Percentiles rank a stretch among this genome's conserved stretches.
These are phyloP conservation scores for Pelodytes ibericus DNA, from an alignment of 2,797 vertebrate species.

Conservation along the genomic window DNA sequence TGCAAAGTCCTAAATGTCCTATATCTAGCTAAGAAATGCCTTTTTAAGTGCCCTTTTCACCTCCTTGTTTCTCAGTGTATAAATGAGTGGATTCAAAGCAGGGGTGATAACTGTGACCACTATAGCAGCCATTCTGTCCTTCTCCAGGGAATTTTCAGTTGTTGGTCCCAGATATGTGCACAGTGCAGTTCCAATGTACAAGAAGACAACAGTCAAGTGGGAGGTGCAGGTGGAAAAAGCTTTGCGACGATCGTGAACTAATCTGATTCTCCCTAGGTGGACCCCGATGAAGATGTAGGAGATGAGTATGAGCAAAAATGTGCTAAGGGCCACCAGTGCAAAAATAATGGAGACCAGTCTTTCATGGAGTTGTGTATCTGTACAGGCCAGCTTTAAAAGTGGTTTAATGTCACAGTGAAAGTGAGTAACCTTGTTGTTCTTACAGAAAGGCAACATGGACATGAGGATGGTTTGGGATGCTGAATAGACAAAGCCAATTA, in stretches of 20 bases:
- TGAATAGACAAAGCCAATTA: slow-evolving; percentile 35
- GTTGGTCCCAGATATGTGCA: slow-evolving; percentile 29
- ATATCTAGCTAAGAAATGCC: neutral
- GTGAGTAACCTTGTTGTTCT: slow-evolving; percentile 14
- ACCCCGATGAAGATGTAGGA: slow-evolving; percentile 33
- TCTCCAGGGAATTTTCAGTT: slow-evolving; percentile 9
- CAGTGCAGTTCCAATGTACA: slow-evolving; percentile 33
- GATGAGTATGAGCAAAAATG: slow-evolving; percentile 21
- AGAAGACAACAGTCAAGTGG: slow-evolving; percentile 29
- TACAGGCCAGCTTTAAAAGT: slow-evolving; percentile 33
- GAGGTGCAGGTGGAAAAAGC: slow-evolving; percentile 32
- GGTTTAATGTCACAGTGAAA: slow-evolving; percentile 50
- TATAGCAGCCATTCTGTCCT: slow-evolving; percentile 27
- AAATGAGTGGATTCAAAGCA: slow-evolving; percentile 46
- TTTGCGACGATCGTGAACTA: slow-evolving; percentile 4
- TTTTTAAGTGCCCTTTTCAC: slow-evolving; percentile 17
- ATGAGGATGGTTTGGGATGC: slow-evolving; percentile 19
- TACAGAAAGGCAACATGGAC: slow-evolving; percentile 33
- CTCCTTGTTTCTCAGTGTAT: slow-evolving; percentile 33
- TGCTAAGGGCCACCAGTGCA: slow-evolving; percentile 8
- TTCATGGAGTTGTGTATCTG: slow-evolving; percentile 15
- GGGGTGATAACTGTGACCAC: slow-evolving; percentile 41
- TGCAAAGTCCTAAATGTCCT: too few species aligned
- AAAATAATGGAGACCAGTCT: neutral
- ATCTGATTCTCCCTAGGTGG: slow-evolving; percentile 19